Evolutionary conservation across 2,888 invertebrate species (phyloP), one percentile per base, ranked within the genome.

Genomic region (Eudemis profundana): DNA sequence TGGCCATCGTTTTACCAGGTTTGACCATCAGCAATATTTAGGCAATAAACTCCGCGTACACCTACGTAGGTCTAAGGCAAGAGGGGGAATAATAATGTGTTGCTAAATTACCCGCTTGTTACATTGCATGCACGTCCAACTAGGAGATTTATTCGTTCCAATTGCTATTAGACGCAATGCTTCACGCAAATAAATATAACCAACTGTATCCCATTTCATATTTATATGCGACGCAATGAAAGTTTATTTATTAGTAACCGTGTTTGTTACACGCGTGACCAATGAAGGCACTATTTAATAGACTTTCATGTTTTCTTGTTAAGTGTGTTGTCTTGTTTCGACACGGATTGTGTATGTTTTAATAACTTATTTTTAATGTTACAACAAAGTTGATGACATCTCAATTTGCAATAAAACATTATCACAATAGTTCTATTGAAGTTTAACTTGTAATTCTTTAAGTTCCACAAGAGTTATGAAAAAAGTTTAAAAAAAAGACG

Each of bases 71-170:
- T 54, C 64, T 61, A 49, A 51, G 54, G 49, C 61, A 38, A 61
- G 61, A 67, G 68, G 69, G 68, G 70, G 70, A 70, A 68, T 68
- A 70, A 68, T 70, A 68, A 70, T 70, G 70, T 66, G 67, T 70
- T 68, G 66, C 65, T 68, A 68, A 68, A 68, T 70, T 68, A 65
- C 68, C 65, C 61, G 63, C 67, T 68, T 65, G 68, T 67, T 65
- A 65, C 65, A 65, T 65, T 60, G 65, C 65, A 65, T 65, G 65
- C 65, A 65, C 65, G 65, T 65, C 60, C 60, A 60, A 40, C 46
- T 19, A 17, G 14, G 29, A 59, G 65, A 65, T 65, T 65, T 65
- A 65, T 65, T 29, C 53, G 59, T 60, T 65, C 65, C 65, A 60
- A 65, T 65, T 65, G 65, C 65, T 60, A 64, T 64, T 64, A 59